A percentile compares a stretch with the other conserved stretches of the same genome.
Conservation (phyloP, 2,113 vertebrate genomes). For the Verasper variegatus region DNA sequence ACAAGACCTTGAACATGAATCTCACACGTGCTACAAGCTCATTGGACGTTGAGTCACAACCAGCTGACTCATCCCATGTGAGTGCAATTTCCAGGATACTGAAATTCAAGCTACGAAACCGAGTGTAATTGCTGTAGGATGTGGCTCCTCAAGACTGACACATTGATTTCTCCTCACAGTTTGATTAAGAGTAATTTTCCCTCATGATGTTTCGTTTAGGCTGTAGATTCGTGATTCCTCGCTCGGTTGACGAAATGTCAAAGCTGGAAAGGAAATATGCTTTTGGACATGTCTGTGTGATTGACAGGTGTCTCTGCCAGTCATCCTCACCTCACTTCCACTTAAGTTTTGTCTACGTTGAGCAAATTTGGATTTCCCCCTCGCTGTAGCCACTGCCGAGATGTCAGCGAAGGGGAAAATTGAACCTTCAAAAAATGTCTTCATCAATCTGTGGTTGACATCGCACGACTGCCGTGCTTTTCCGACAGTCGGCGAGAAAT, state of each 20-base stretch:
- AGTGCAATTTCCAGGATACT: neutral
- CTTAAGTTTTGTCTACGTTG: constrained; percentile 7
- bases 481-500: constrained; percentile 11
- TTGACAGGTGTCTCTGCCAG: constrained; percentile 18
- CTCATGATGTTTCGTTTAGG: neutral
- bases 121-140: neutral
- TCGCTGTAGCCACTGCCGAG: constrained; percentile 4
- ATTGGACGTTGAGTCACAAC: neutral
- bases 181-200: neutral
- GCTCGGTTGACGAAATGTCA: neutral
- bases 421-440: constrained; percentile 29
- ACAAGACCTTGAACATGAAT: neutral
- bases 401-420: constrained; percentile 17
- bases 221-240: neutral
- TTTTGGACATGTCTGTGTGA: constrained; percentile 1
- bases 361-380: constrained; percentile 20
- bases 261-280: neutral
- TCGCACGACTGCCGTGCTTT: constrained; percentile 19
- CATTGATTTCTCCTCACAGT: neutral
- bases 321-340: constrained; percentile 15
- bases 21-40: neutral
- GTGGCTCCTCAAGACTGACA: neutral
- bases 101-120: neutral
- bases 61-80: neutral
- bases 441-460: constrained; percentile 14